A percentile compares a stretch with the other conserved stretches of the same genome.
Conservation (phyloP, 2,888 invertebrate genomes). For the Clanis bilineata region DNA sequence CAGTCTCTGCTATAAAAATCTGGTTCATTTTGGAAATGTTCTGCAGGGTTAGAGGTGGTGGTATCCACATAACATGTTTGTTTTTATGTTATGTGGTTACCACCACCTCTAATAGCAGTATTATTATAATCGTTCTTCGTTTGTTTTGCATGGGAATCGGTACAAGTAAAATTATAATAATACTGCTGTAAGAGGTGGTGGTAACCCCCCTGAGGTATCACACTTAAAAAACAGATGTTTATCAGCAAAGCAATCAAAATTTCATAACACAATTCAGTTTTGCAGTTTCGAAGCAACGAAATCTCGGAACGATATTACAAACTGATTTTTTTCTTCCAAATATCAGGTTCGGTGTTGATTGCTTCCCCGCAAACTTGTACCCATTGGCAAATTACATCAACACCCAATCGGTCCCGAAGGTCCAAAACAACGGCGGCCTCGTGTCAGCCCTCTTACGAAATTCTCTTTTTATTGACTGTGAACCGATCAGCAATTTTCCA, state of each 20-base stretch:
- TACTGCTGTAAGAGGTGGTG: too few species aligned
- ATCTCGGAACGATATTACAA: constrained; percentile 1
- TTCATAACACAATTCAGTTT: background rate
- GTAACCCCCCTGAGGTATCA: too few species aligned
- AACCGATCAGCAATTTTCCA: constrained; percentile 42
- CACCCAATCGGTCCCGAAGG: constrained; percentile 42
- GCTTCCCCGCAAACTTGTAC: constrained; percentile 17
- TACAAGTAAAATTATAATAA: too few species aligned
- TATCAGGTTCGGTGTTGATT: constrained; percentile 11
- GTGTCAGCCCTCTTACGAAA: constrained; percentile 55
- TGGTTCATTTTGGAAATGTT: too few species aligned
- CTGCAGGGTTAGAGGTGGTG: too few species aligned
- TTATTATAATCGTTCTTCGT: too few species aligned
- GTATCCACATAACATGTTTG: too few species aligned
- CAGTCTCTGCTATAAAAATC: too few species aligned
- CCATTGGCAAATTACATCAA: constrained; percentile 29
- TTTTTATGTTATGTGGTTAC: too few species aligned
- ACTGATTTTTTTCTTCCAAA: constrained; percentile 7
- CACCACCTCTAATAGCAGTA: too few species aligned
- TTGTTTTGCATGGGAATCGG: too few species aligned
- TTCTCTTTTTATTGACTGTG: constrained; percentile 51
- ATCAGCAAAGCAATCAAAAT: background rate
- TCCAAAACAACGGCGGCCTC: constrained; percentile 45
- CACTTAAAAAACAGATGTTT: too few species aligned
- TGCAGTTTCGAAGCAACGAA: background rate